Percentiles rank a stretch among this genome's conserved stretches.
Conservation (phyloP, 2,797 vertebrate genomes). For the Gephyroberyx darwinii region DNA sequence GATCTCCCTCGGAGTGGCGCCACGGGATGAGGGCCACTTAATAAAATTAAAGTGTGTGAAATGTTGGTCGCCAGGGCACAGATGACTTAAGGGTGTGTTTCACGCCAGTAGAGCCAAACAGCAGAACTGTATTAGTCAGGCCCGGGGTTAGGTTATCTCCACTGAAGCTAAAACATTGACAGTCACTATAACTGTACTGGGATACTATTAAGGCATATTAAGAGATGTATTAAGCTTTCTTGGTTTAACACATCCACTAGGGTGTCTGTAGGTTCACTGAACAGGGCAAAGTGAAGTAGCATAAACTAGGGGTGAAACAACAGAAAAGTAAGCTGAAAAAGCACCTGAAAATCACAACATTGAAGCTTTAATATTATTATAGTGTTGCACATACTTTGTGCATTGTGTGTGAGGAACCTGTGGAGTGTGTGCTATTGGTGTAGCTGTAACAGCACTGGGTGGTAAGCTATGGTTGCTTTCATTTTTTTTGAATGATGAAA, state of each 20-base stretch:
- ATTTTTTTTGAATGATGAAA: not conserved
- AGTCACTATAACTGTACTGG: slow-evolving; percentile 20
- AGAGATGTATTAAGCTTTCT: not conserved
- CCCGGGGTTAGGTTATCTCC: slow-evolving; percentile 46
- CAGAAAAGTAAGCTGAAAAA: not conserved
- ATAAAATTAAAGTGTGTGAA: slow-evolving; percentile 68
- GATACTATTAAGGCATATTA: not conserved
- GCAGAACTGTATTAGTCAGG: slow-evolving; percentile 1
- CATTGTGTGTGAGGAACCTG: not conserved
- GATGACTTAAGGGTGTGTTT: not conserved
- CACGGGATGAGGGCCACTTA: slow-evolving; percentile 61
- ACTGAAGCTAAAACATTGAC: slow-evolving; percentile 33
- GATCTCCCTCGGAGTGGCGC: slow-evolving; percentile 61
- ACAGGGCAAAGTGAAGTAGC: not conserved
- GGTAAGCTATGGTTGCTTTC: no score
- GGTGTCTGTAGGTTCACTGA: slow-evolving; percentile 4
- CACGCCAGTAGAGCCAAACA: not conserved
- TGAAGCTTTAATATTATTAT: not conserved
- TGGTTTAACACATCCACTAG: not conserved
- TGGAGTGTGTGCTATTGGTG: no score
- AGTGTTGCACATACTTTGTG: not conserved
- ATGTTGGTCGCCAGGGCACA: slow-evolving; percentile 20
- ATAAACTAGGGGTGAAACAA: not conserved
- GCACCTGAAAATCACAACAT: not conserved
- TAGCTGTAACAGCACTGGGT: no score